Conservation (phyloP, 2,113 vertebrate species). For the Bambusicola thoracicus region DNA sequence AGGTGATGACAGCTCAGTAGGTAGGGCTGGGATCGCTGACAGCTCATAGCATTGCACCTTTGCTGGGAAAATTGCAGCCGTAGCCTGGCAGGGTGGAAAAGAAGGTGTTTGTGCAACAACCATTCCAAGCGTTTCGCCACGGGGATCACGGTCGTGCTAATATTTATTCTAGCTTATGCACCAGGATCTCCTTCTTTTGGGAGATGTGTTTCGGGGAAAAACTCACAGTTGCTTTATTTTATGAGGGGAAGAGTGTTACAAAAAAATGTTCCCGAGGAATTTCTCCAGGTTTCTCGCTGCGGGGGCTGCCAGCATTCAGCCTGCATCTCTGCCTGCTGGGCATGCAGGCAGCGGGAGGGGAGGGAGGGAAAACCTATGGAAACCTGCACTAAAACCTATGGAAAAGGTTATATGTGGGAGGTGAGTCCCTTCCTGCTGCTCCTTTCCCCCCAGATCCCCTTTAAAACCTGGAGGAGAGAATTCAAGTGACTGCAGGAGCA, state of each 20-base stretch:
- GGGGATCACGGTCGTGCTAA: neutral
- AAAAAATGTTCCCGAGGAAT: neutral
- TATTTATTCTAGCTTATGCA: neutral
- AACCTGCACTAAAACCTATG: neutral
- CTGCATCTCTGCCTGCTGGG: rapidly evolving
- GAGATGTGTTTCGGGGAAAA: neutral
- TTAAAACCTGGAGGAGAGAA: neutral
- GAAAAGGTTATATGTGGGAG: neutral
- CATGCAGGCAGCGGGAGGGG: neutral
- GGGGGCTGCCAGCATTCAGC: neutral
- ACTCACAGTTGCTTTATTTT: neutral
- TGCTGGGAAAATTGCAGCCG: neutral
- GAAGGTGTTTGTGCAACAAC: neutral
- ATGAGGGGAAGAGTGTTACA: rapidly evolving
- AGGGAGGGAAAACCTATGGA: neutral
- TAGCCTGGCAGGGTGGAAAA: neutral
- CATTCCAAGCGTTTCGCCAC: rapidly evolving
- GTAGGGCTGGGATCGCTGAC: conserved; percentile 11
- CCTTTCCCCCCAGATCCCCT: neutral
- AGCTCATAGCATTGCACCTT: conserved; percentile 36
- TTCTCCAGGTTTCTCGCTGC: neutral
- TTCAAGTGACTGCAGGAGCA: neutral
- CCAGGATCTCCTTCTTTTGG: neutral
- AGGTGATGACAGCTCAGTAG: conserved; percentile 44
- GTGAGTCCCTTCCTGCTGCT: neutral